These are phyloP conservation scores for Parauchenoglanis ngamensis DNA, from an alignment of 2,797 vertebrate genomes.

Conservation along the genomic window DNA sequence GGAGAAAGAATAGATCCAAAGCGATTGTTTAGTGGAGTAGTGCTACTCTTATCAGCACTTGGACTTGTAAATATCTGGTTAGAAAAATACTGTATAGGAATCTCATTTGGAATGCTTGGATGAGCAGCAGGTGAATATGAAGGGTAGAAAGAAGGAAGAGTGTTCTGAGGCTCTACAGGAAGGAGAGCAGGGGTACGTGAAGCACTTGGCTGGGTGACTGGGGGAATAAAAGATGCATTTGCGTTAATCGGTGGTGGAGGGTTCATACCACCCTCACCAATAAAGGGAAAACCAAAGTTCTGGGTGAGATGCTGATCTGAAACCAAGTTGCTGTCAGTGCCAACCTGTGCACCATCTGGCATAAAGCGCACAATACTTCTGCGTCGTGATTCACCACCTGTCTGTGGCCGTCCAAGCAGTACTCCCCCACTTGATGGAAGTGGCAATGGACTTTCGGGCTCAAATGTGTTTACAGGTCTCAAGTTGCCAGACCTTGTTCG, in stretches of 20 bases:
- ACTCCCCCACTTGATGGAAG: conserved; percentile 85
- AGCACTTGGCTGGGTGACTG: conserved; percentile 87
- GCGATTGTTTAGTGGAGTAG: conserved; percentile 89
- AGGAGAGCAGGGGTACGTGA: conserved; percentile 91
- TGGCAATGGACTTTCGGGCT: conserved; percentile 86
- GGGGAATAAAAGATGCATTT: conserved; percentile 94
- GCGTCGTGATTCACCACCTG: conserved; percentile 81
- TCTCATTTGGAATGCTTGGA: conserved; percentile 92
- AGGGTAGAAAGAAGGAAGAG: conserved; percentile 94
- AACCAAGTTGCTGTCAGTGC: conserved; percentile 82
- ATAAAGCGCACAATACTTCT: conserved; percentile 94
- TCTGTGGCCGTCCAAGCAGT: conserved; percentile 87
- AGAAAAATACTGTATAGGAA: conserved; percentile 94
- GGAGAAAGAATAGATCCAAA: conserved; percentile 98
- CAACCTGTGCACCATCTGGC: conserved; percentile 86
- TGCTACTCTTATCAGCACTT: conserved; percentile 86
- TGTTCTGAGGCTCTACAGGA: conserved; percentile 94
- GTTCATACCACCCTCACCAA: conserved; percentile 94
- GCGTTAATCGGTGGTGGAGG: conserved; percentile 90
- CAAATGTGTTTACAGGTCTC: conserved; percentile 88
- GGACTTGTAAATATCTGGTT: conserved; percentile 99
- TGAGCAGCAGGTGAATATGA: conserved; percentile 97
- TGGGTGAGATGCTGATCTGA: conserved; percentile 93
- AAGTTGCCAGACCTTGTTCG: conserved; percentile 84
- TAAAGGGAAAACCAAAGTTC: conserved; percentile 96